These are phyloP conservation scores for Papio anubis DNA, from an alignment of 2,113 vertebrate species.

Conservation along the genomic window DNA sequence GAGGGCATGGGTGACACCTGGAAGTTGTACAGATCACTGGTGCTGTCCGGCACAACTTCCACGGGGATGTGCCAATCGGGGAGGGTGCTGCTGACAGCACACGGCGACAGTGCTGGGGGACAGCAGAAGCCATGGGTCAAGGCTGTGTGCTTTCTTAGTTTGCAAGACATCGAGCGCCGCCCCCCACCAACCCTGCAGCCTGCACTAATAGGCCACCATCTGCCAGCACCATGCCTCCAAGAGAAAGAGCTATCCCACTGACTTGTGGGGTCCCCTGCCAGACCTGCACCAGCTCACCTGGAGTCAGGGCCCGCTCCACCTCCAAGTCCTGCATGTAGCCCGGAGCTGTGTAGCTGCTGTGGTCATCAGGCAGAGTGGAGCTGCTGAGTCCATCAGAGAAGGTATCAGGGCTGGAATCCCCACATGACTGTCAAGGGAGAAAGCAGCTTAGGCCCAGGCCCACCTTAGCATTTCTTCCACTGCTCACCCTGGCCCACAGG, in stretches of 20 bases:
- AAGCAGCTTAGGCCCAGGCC: neutral
- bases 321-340: conserved; percentile 87
- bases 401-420: conserved; percentile 77
- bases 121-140: conserved; percentile 15
- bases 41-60: conserved; percentile 85
- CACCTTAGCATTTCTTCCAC: neutral
- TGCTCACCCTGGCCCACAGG: neutral
- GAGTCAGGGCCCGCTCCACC: conserved; percentile 83
- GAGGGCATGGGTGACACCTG: conserved; percentile 87
- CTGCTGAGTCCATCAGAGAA: conserved; percentile 85
- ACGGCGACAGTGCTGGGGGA: conserved; percentile 74
- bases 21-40: conserved; percentile 85
- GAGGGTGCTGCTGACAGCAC: conserved; percentile 76
- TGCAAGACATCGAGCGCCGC: neutral
- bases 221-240: neutral
- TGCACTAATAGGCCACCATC: neutral
- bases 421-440: conserved; percentile 63
- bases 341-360: conserved; percentile 77
- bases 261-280: neutral
- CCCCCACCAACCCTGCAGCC: neutral
- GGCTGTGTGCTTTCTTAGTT: neutral
- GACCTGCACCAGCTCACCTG: conserved; percentile 79
- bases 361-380: conserved; percentile 83
- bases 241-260: neutral
- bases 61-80: conserved; percentile 71